phyloP scores from a whole-genome alignment of 2,797 vertebrate genomes.

The Enteromius treurensis region DNA sequence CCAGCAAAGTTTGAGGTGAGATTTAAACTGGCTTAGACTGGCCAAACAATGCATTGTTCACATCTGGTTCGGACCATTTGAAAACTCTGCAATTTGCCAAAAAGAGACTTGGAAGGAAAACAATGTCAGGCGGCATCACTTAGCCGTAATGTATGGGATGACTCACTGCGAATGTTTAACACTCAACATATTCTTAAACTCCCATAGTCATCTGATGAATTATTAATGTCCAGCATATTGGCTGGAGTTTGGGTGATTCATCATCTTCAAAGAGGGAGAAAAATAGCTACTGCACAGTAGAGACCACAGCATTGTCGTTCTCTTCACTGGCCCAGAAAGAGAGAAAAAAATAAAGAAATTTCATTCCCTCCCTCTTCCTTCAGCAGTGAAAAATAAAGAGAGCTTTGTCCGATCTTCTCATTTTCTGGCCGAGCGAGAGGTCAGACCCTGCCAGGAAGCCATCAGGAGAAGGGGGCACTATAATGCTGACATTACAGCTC shows the following conservation, averaged over 20 bases:
- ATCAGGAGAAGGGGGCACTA: constrained; percentile 15
- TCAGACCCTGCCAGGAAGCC: constrained; percentile 51
- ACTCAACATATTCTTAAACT: not conserved
- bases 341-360: constrained; percentile 25
- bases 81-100: constrained; percentile 13
- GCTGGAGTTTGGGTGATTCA: constrained; percentile 47
- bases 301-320: constrained; percentile 39
- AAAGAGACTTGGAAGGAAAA: constrained; percentile 17
- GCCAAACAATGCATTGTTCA: constrained; percentile 23
- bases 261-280: constrained; percentile 47
- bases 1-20: not conserved
- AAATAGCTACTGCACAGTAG: constrained; percentile 49
- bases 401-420: constrained; percentile 55
- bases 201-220: constrained; percentile 12
- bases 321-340: constrained; percentile 24
- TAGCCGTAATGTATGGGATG: constrained; percentile 34
- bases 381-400: constrained; percentile 52
- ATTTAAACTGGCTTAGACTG: constrained; percentile 2
- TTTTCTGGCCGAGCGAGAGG: constrained; percentile 36
- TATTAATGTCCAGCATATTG: constrained; percentile 11
- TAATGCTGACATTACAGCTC: constrained; percentile 47
- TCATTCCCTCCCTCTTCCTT: constrained; percentile 47
- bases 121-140: not conserved
- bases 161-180: constrained; percentile 27
- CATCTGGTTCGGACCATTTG: not conserved